Conservation (phyloP, 2,113 vertebrate genomes). For the Podilymbus podiceps region DNA sequence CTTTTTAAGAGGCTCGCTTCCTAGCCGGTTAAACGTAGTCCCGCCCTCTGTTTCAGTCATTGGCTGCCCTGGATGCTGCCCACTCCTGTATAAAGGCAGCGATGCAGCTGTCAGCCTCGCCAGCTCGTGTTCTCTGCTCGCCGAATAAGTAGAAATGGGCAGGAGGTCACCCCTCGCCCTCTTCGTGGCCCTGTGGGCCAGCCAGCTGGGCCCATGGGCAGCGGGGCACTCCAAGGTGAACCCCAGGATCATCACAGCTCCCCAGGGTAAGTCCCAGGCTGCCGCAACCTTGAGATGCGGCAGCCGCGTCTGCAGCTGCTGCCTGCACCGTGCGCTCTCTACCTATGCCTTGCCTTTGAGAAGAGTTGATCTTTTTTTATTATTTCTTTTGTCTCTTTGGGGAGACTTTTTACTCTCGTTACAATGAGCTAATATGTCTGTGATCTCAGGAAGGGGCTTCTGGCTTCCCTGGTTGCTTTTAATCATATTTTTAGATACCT, state of each 20-base stretch:
- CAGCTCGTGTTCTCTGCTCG: neutral
- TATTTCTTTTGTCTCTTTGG: neutral
- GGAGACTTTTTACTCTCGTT: neutral
- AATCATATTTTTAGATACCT: neutral
- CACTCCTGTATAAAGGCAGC: neutral
- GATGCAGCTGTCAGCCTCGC: neutral
- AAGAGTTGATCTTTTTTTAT: too few species aligned
- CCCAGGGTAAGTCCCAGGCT: neutral
- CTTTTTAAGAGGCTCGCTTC: neutral
- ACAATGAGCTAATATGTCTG: neutral
- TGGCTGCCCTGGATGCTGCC: neutral
- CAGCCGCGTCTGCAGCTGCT: neutral
- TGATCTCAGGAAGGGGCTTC: neutral
- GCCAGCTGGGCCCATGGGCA: neutral
- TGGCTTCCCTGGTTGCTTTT: neutral
- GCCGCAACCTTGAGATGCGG: neutral
- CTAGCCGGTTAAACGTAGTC: fast-evolving
- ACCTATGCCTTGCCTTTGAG: neutral
- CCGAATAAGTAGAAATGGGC: neutral
- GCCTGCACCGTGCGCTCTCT: neutral
- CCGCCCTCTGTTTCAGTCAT: neutral
- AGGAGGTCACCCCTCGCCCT: neutral
- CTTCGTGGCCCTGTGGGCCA: neutral
- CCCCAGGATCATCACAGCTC: constrained; percentile 44
- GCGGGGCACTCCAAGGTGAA: constrained; percentile 17